Conservation (phyloP, 2,888 invertebrate species). For the Osedax frankpressi region DNA sequence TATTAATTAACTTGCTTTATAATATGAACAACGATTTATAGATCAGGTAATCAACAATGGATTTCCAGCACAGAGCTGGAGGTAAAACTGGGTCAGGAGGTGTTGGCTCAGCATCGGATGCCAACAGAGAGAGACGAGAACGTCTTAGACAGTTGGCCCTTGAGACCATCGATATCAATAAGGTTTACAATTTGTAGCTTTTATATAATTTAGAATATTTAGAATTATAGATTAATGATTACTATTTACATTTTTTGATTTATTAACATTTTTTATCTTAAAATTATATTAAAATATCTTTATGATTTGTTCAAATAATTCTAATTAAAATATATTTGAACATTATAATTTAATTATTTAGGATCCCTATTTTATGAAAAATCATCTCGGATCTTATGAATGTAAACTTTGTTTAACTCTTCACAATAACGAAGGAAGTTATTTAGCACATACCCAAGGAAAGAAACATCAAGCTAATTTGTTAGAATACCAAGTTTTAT, state of each 20-base stretch:
- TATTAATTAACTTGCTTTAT: too few species aligned
- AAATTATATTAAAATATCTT: too few species aligned
- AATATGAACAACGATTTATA: too few species aligned
- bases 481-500: conserved; percentile 40
- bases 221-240: too few species aligned
- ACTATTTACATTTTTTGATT: too few species aligned
- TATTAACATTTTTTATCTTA: too few species aligned
- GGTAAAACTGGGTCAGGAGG: conserved; percentile 99
- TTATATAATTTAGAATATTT: too few species aligned
- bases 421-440: conserved; percentile 95
- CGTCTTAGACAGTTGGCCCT: conserved; percentile 84
- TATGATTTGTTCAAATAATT: too few species aligned
- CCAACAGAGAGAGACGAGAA: conserved; percentile 88
- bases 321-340: too few species aligned
- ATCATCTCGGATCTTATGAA: conserved; percentile 92
- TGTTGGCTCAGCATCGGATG: conserved; percentile 96
- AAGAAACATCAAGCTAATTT: conserved; percentile 99
- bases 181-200: conserved; percentile 51
- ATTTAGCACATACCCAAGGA: conserved; percentile 91
- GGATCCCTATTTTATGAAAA: conserved; percentile 99
- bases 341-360: too few species aligned
- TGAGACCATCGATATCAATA: conserved; percentile 95
- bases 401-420: conserved; percentile 94
- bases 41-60: conserved; percentile 62
- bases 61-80: conserved; percentile 95